A percentile compares a stretch with the other conserved stretches of the same genome.
Conservation (phyloP, 2,888 invertebrate species). For the Drosophila nr. fundita region DNA sequence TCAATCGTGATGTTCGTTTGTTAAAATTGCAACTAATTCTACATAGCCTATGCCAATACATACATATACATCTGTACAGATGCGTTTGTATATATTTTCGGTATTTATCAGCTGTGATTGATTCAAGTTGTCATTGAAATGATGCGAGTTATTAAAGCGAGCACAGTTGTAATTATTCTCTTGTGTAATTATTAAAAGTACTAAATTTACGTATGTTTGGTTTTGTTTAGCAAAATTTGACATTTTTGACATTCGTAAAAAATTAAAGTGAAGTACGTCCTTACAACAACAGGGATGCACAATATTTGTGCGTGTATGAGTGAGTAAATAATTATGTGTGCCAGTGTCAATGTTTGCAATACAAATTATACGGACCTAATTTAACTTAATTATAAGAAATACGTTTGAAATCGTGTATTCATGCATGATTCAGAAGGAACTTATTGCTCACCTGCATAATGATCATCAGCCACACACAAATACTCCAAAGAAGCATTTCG, state of each 20-base stretch:
- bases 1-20: background rate
- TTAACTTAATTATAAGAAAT: background rate
- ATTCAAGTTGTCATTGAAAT: slow-evolving; percentile 12
- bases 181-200: background rate
- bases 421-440: background rate
- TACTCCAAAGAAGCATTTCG: slow-evolving; percentile 2
- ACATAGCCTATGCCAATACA: background rate
- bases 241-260: background rate
- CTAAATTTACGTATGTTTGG: background rate
- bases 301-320: slow-evolving; percentile 4
- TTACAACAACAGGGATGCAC: slow-evolving; percentile 10
- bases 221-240: background rate
- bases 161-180: background rate
- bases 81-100: slow-evolving; percentile 1
- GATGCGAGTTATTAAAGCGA: background rate
- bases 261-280: background rate
- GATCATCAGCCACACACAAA: background rate
- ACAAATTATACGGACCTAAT: slow-evolving; percentile 5
- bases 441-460: background rate
- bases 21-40: slow-evolving; percentile 8
- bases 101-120: slow-evolving; percentile 13
- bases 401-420: background rate
- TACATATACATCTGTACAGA: background rate
- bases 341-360: slow-evolving; percentile 4
- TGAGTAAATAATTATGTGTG: slow-evolving; percentile 5